phyloP scores from a whole-genome alignment of 2,797 vertebrate genomes.

The Steatocranus sp. region DNA sequence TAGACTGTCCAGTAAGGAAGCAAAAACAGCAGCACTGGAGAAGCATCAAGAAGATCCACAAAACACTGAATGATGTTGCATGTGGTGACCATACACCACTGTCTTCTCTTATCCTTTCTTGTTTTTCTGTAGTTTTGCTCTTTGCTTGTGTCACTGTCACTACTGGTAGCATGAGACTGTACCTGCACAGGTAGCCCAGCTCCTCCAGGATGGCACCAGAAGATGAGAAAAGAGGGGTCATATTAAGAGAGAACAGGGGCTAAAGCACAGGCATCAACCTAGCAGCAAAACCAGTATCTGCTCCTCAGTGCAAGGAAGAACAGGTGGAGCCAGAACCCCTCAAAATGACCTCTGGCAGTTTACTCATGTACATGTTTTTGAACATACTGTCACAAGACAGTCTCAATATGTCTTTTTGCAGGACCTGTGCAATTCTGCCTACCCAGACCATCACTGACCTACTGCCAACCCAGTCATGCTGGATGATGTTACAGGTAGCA shows the following conservation, averaged over 20 bases:
- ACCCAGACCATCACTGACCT: not conserved
- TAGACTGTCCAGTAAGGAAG: not conserved
- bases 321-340: not conserved
- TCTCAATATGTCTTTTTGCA: not conserved
- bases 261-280: not conserved
- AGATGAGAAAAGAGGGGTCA: not conserved
- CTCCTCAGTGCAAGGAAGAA: not conserved
- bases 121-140: not conserved
- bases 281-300: not conserved
- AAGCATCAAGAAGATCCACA: not conserved
- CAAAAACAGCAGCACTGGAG: not conserved
- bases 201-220: not conserved
- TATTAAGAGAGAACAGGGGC: not conserved
- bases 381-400: not conserved
- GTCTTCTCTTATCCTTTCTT: not conserved
- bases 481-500: not conserved
- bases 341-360: accelerated
- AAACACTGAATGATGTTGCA: not conserved
- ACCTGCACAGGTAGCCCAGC: not conserved
- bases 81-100: not conserved
- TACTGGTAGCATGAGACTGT: not conserved
- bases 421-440: not conserved
- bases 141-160: not conserved
- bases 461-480: not conserved
- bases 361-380: accelerated